A percentile compares a stretch with the other conserved stretches of the same genome.
Conservation (phyloP, 2,888 invertebrate species). For the Thereva unica region DNA sequence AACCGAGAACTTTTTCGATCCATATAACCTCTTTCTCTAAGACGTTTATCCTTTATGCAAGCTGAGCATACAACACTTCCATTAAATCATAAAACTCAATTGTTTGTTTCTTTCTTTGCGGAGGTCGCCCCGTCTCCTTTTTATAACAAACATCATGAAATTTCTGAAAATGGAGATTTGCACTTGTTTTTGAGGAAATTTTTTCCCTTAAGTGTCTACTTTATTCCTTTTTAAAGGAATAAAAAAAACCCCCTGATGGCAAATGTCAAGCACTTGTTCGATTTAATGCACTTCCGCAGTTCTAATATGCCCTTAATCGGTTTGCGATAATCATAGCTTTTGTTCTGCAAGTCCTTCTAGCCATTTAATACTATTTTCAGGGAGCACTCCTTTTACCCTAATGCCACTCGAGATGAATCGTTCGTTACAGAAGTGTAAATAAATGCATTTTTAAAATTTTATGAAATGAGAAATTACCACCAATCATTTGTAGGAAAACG, state of each 20-base stretch:
- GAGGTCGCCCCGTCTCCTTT: slow-evolving; percentile 1
- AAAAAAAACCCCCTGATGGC: slow-evolving; percentile 24
- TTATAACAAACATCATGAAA: slow-evolving; percentile 20
- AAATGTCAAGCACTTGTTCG: slow-evolving; percentile 47
- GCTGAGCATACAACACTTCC: slow-evolving; percentile 38
- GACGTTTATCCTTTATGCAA: background rate
- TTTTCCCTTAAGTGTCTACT: slow-evolving; percentile 25
- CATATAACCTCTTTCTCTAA: too few species aligned
- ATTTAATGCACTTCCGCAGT: slow-evolving; percentile 47
- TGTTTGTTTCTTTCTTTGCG: slow-evolving; percentile 18
- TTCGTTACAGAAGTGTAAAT: slow-evolving; percentile 24
- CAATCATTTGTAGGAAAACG: too few species aligned
- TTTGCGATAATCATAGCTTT: slow-evolving; percentile 32
- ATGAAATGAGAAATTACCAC: too few species aligned
- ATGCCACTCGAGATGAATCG: slow-evolving; percentile 26
- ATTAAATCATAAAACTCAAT: slow-evolving; percentile 42
- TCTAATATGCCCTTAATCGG: slow-evolving; percentile 42
- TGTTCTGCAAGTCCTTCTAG: slow-evolving; percentile 28
- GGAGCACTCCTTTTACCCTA: slow-evolving; percentile 28
- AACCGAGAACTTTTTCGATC: too few species aligned
- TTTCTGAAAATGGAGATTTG: slow-evolving; percentile 36
- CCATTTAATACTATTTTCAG: slow-evolving; percentile 27
- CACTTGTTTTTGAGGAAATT: slow-evolving; percentile 35
- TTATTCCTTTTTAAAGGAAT: slow-evolving; percentile 26
- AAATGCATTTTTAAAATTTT: slow-evolving; percentile 14